Evolutionary conservation across 2,113 vertebrate species (phyloP).

Genomic region (Cryptotis parvus): DNA sequence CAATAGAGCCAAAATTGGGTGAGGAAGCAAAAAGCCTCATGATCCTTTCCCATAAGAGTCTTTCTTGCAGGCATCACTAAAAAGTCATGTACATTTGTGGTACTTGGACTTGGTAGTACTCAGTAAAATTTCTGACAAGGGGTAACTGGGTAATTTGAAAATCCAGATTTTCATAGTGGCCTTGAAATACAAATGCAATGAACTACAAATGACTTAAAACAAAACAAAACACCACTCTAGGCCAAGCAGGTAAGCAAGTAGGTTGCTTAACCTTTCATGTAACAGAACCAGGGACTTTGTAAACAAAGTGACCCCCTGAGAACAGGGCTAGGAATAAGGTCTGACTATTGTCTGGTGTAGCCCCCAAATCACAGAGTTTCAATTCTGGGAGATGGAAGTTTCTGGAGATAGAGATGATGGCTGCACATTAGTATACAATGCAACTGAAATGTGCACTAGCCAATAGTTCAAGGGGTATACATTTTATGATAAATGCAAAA

Average conservation of each 20-base stretch:
- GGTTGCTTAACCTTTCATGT: no score
- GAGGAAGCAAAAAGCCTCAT: neutral
- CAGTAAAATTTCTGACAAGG: neutral
- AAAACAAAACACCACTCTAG: no score
- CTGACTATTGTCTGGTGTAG: no score
- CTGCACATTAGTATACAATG: neutral
- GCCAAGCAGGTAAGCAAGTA: no score
- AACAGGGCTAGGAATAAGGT: no score
- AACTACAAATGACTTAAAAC: neutral
- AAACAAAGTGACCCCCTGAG: no score
- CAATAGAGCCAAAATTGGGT: neutral
- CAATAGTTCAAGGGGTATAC: neutral
- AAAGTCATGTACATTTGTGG: neutral
- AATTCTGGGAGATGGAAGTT: neutral
- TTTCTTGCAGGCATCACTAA: neutral
- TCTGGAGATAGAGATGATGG: neutral
- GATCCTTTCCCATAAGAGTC: neutral
- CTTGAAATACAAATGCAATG: slow-evolving; percentile 6
- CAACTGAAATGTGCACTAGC: neutral
- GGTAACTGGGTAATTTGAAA: neutral
- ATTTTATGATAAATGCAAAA: neutral
- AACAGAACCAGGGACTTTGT: no score
- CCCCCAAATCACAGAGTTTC: neutral
- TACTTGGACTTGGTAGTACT: neutral
- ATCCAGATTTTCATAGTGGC: neutral